Evolutionary conservation across 2,113 vertebrate genomes (phyloP), one percentile per base, ranked within the genome.

Genomic region (Sclerurus mexicanus): DNA sequence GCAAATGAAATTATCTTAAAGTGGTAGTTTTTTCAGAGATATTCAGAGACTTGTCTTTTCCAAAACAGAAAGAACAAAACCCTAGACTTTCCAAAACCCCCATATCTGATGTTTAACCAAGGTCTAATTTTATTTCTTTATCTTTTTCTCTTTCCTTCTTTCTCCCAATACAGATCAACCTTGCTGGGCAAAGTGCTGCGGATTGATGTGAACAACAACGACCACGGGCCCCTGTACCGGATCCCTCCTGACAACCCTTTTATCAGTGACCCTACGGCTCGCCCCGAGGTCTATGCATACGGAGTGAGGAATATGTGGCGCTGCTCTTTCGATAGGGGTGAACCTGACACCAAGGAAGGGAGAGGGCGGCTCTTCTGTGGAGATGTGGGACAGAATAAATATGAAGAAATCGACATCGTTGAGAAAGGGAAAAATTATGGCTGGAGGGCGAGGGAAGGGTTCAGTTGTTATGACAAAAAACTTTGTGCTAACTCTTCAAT

Each of bases 251-350:
- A 99, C 96, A 99, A 99, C 95, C 99, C 99, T 0, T 99, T 99
- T 39, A 42, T 98, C 33, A 49, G 92, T 1, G 98, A 99, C 50
- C 96, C 88, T 0, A 56, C 77, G 1, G 99, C 99, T 13, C 98
- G 99, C 6, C 99, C 99, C 0, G 99, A 99, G 88, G 89, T 99
- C 84, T 99, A 97, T 23, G 99, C 99, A 0, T 99, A 99, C 0
- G 99, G 99, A 3, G 99, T 99, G 44, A 98, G 99, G 30, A 99
- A 99, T 89, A 99, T 99, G 99, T 99, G 99, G 99, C 98, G 99
- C 83, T 99, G 99, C 96, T 99, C 99, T 1, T 99, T 99, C 42
- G 99, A 99, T 74, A 97, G 98, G 35, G 99, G 99, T 0, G 99
- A 99, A 55, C 98, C 98, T 3, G 7, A 3, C 9, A 98, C 98